Conservation (phyloP, 2,797 vertebrate species). For the Melopsittacus undulatus region DNA sequence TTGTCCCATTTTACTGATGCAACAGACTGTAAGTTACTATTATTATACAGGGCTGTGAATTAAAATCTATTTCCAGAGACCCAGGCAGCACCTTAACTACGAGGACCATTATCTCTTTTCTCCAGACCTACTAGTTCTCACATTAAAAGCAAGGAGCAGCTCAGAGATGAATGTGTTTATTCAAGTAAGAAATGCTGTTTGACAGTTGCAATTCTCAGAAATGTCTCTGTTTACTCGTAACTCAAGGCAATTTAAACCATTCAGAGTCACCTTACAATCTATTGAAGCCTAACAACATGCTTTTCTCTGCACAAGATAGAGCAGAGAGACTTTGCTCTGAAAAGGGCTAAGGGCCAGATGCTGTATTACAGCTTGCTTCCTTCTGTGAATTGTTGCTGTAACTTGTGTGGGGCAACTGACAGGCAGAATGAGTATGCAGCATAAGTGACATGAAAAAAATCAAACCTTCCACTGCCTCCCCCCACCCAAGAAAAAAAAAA, state of each 20-base stretch:
- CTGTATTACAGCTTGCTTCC: not conserved
- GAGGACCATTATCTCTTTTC: not conserved
- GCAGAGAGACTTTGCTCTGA: not conserved
- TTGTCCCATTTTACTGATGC: not conserved
- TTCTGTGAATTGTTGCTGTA: not conserved
- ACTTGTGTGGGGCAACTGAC: not conserved
- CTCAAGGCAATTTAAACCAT: not conserved
- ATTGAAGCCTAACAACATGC: not conserved
- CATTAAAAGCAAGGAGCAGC: not conserved
- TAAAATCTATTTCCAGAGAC: not conserved
- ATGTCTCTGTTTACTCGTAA: not conserved
- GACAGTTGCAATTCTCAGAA: not conserved
- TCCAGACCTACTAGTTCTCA: not conserved
- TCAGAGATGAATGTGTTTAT: not conserved
- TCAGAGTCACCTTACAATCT: not conserved
- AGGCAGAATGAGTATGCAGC: not conserved
- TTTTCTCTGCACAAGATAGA: not conserved
- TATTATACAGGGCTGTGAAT: not conserved
- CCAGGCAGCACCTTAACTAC: not conserved
- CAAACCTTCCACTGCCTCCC: not conserved
- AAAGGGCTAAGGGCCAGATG: not conserved
- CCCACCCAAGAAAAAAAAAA: too few relatives aligned
- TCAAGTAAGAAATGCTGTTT: not conserved
- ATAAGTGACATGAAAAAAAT: not conserved
- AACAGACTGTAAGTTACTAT: not conserved